These are phyloP conservation scores for Tapirus indicus DNA, from an alignment of 2,797 vertebrate species.

Conservation along the genomic window DNA sequence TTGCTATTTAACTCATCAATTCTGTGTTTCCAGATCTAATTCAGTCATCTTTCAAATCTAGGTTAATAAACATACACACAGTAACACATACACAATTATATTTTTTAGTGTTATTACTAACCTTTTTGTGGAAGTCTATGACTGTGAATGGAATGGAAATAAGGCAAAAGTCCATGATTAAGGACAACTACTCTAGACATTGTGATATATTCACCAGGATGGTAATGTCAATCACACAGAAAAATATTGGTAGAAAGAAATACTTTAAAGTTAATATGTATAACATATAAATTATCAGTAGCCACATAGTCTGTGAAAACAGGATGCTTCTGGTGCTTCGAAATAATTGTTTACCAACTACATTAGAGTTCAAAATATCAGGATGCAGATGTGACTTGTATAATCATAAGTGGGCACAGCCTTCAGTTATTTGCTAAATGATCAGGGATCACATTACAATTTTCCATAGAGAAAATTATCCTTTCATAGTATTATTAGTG, in stretches of 20 bases:
- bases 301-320: constrained; percentile 33
- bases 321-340: not conserved
- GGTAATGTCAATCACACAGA: not conserved
- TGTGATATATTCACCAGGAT: not conserved
- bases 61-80: not conserved
- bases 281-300: constrained; percentile 11
- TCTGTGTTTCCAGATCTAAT: constrained; percentile 19
- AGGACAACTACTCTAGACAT: not conserved
- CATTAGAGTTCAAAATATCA: constrained; percentile 53
- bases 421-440: constrained; percentile 17
- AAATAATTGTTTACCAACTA: constrained; percentile 69
- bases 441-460: not conserved
- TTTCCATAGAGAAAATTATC: not conserved
- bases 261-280: constrained; percentile 50
- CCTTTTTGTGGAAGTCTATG: not conserved
- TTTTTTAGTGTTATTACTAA: not conserved
- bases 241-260: not conserved
- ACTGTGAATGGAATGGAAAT: not conserved
- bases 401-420: not conserved
- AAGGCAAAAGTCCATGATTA: not conserved
- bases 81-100: not conserved
- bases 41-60: not conserved
- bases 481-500: not conserved
- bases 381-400: constrained; percentile 62
- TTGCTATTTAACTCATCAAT: constrained; percentile 55